Base-by-base conservation (phyloP, 2,113 vertebrate species). In the Muntiacus reevesi region DNA sequence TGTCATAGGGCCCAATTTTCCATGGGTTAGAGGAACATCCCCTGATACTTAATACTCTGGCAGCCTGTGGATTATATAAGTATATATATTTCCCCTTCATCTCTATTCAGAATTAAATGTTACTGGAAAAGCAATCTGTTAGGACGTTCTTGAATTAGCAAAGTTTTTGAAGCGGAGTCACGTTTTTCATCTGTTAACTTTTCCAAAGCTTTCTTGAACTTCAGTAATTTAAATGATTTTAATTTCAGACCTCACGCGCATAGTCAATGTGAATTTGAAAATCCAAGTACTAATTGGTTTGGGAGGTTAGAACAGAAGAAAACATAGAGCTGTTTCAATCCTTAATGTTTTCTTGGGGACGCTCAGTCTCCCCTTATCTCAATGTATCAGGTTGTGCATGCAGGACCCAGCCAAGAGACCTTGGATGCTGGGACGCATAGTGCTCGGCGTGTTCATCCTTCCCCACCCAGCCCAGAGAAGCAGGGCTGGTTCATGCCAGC, bases 1-100 rank as follows among this genome's bases (percentile, higher is more conserved):
- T 95, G 5, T 92, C 97, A 93, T 87, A 96, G 71, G 79, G 3
- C 10, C 83, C 81, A 64, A 13, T 85, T 97, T 98, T 97, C 91
- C 95, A 0, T 87, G 21, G 40, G 64, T 90, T 89, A 71, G n/a
- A 62, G 43, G 52, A 94, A 64, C 19, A 93, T 97, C 10, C 3
- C 89, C 28, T 62, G 30, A 96, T 71, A 59, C 67, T 74, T 79
- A 85, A 47, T 5, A 86, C 28, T 50, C 15, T 0, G 3, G 40
- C 92, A 40, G 19, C 62, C 59, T 90, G 10, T 54, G 67, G 40
- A 93, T 92, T 93, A 60, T n/a, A 3, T 43, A 57, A 33, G 3
- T 43, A 36, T 81, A 33, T 83, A 27, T 55, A 36, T 92, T 95
- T 95, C 12, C 54, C 64, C 2, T 97, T 97, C 87, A 55, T 67